Conservation (phyloP, 2,113 vertebrate genomes). For the Noturus placidus region DNA sequence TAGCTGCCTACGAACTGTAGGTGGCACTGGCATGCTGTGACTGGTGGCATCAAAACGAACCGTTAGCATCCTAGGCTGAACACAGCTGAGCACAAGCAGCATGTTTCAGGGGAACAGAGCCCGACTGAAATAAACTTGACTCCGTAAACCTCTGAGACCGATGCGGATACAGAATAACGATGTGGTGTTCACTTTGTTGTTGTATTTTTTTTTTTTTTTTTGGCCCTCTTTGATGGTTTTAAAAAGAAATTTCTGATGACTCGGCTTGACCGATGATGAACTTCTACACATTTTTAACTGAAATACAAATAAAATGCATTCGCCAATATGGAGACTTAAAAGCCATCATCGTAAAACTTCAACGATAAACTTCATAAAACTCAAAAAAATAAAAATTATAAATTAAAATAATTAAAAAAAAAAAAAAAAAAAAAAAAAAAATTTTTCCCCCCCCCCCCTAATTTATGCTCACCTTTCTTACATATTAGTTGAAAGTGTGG, state of each 20-base stretch:
- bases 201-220: background rate
- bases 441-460: too few relatives aligned
- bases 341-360: background rate
- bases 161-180: background rate
- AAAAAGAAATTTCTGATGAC: background rate
- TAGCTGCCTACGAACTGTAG: background rate
- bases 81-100: conserved; percentile 19
- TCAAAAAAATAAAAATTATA: too few relatives aligned
- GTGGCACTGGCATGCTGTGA: conserved; percentile 24
- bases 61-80: conserved; percentile 6
- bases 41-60: conserved; percentile 20
- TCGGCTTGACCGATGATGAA: background rate
- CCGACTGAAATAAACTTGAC: background rate
- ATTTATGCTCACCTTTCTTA: background rate
- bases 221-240: background rate
- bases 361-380: too few relatives aligned
- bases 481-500: conserved; percentile 14
- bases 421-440: too few relatives aligned
- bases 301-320: conserved; percentile 14
- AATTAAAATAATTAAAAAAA: too few relatives aligned
- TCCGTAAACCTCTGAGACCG: background rate
- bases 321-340: conserved; percentile 8
- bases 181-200: background rate
- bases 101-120: conserved; percentile 10
- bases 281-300: background rate